These are phyloP conservation scores for Drepana arcuata DNA, from an alignment of 1,140 invertebrate species.

Conservation along the genomic window DNA sequence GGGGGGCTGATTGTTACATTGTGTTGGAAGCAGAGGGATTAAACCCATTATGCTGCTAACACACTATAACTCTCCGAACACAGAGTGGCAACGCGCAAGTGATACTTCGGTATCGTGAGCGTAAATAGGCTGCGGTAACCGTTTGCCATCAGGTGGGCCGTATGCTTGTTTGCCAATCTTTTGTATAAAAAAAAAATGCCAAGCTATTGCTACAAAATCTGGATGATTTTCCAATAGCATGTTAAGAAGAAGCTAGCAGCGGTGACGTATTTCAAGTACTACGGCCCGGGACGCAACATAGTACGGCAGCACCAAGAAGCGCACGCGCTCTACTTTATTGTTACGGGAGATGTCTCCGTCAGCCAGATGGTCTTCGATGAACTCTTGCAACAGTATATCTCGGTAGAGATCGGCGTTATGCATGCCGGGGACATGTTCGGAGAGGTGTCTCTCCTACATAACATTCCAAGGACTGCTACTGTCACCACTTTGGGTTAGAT, in stretches of 20 bases:
- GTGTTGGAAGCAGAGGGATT: too few species aligned
- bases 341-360: conserved; percentile 71
- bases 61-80: too few species aligned
- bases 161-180: too few species aligned
- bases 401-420: conserved; percentile 51
- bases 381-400: conserved; percentile 63
- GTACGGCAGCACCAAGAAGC: conserved; percentile 74
- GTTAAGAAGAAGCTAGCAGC: conserved; percentile 70
- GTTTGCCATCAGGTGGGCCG: too few species aligned
- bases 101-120: too few species aligned
- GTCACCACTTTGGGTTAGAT: conserved; percentile 71
- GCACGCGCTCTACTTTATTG: conserved; percentile 73
- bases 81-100: too few species aligned
- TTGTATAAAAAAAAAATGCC: conserved; percentile 6
- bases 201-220: neutral
- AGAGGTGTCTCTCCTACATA: conserved; percentile 75
- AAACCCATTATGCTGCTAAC: too few species aligned
- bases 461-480: conserved; percentile 72
- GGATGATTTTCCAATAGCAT: conserved; percentile 33
- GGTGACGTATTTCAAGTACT: conserved; percentile 73
- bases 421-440: conserved; percentile 75
- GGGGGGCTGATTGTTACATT: too few species aligned
- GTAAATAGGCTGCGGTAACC: too few species aligned
- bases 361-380: conserved; percentile 67
- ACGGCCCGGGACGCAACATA: conserved; percentile 67